Conservation (phyloP, 2,797 vertebrate species). For the Anabacerthia variegaticeps region DNA sequence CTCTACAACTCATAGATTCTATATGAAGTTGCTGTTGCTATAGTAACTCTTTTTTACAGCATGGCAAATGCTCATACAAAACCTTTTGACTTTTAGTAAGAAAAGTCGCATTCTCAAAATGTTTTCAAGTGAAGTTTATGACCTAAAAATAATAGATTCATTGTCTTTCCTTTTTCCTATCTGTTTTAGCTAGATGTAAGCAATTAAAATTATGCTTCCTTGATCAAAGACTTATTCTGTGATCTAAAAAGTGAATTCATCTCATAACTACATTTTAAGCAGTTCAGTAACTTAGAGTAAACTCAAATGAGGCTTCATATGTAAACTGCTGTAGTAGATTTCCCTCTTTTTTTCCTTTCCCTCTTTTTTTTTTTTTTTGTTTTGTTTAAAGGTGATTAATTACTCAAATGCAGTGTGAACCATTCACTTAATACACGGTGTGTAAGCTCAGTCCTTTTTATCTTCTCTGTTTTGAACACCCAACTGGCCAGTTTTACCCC, state of each 20-base stretch:
- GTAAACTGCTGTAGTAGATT: constrained; percentile 32
- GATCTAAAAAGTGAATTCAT: constrained; percentile 12
- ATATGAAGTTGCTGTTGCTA: constrained; percentile 67
- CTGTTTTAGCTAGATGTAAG: neutral
- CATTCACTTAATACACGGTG: constrained; percentile 61
- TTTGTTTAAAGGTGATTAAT: constrained; percentile 67
- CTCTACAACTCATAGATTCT: constrained; percentile 52
- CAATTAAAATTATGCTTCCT: constrained; percentile 29
- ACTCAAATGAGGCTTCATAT: constrained; percentile 31
- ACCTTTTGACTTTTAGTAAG: constrained; percentile 44
- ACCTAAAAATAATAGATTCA: constrained; percentile 33
- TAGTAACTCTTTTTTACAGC: constrained; percentile 67
- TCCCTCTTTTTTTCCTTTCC: neutral
- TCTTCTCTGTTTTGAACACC: constrained; percentile 62
- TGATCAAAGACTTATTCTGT: constrained; percentile 11
- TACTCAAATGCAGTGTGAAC: constrained; percentile 61
- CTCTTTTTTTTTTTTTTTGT: neutral
- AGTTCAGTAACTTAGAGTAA: constrained; percentile 12
- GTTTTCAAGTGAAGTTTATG: constrained; percentile 39
- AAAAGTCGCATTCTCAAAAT: constrained; percentile 49
- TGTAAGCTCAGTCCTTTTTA: constrained; percentile 60
- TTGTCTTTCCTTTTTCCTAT: constrained; percentile 1
- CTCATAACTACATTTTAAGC: constrained; percentile 3
- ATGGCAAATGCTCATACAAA: constrained; percentile 46
- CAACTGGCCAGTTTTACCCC: constrained; percentile 57